Base-by-base conservation (phyloP, 2,888 invertebrate species). In the Rhogogaster chlorosoma region DNA sequence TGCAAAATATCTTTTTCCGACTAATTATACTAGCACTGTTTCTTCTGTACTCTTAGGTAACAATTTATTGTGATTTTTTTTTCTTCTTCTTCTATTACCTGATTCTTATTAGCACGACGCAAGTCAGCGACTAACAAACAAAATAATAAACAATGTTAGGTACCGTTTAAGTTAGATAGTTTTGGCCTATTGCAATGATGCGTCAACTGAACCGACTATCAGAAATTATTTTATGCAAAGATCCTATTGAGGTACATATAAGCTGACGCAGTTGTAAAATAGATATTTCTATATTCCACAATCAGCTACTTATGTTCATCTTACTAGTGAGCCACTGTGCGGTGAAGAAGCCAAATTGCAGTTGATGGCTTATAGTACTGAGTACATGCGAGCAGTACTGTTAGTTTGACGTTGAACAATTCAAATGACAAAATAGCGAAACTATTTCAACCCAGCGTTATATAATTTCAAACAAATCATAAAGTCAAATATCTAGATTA, bases 81-180 rank as follows among this genome's bases (percentile, higher is more conserved):
- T 77, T 80, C 38, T 26, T 80, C 38, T n/a, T 18, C 9, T 80
- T 77, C 5, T 26, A 45, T 49, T 67, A 26, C 36, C 80, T 61
- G 67, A 45, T 67, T 26, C 67, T 29, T 32, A n/a, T 32, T 29
- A 77, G 53, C 53, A 77, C 53, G 53, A 53, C 53, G 53, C 77
- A 77, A 53, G 77, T 77, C 77, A 53, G 32, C 38, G 77, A 77
- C 53, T 77, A 53, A 77, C 71, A 26, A 80, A 29, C 36, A 38
- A 75, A 57, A 80, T 38, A 77, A 57, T 61, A 42, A 49, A 57
- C 22, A 75, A 84, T 77, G 57, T 84, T 84, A 77, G 84, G 57
- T 77, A 77, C 75, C 84, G 75, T 84, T 84, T 71, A 77, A 84
- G 49, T 75, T 77, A 49, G 84, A 75, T 36, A 57, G 77, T 75